A percentile compares a stretch with the other conserved stretches of the same genome.
phyloP scores from a whole-genome alignment of 2,113 vertebrate species.

The Thinocorus orbignyianus region DNA sequence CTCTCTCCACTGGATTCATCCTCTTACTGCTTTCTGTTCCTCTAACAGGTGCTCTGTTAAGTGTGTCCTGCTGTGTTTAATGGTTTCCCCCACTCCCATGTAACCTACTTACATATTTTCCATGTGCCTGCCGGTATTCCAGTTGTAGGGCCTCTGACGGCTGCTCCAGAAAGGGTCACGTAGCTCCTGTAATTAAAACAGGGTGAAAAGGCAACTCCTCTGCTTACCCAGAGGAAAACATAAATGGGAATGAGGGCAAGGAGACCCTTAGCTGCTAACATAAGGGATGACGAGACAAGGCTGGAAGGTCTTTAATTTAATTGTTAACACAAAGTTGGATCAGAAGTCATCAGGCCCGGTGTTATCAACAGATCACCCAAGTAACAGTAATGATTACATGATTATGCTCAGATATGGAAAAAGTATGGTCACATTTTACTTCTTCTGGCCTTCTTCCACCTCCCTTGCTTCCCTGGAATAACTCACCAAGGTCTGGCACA shows the following conservation, averaged over 20 bases:
- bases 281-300: not conserved
- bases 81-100: not conserved
- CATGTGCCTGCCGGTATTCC: not conserved
- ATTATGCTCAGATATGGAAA: not conserved
- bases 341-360: not conserved
- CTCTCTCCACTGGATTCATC: not conserved
- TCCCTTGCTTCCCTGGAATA: not conserved
- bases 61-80: conserved; percentile 19
- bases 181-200: conserved; percentile 19
- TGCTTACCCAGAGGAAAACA: not conserved
- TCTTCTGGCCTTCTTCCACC: not conserved
- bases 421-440: not conserved
- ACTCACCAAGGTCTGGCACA: not conserved
- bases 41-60: conserved; percentile 19
- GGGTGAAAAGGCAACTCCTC: not conserved
- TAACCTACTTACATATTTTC: conserved; percentile 44
- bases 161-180: not conserved
- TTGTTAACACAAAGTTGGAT: not conserved
- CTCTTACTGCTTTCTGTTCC: not conserved
- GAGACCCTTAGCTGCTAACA: not conserved
- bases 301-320: not conserved
- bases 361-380: not conserved
- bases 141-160: not conserved
- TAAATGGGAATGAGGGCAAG: not conserved
- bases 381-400: not conserved